Percentiles rank a stretch among this genome's conserved stretches.
Conservation (phyloP, 2,888 invertebrate species). For the Dynastes tityus region DNA sequence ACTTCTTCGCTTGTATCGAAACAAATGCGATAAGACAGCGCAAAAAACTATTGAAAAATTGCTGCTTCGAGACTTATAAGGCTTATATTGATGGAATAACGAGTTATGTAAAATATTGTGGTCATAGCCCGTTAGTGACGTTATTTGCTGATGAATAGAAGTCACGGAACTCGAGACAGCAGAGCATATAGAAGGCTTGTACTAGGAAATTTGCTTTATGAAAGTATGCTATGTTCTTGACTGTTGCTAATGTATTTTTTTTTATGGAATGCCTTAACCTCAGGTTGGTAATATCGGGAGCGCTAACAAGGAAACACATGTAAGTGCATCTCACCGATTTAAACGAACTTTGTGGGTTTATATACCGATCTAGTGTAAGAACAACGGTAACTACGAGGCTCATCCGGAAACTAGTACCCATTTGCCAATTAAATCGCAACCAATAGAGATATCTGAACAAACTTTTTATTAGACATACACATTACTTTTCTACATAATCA, state of each 20-base stretch:
- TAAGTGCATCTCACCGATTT: too few species aligned
- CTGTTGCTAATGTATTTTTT: neutral
- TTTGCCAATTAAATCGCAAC: too few species aligned
- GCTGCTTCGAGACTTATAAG: neutral
- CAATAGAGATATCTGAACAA: too few species aligned
- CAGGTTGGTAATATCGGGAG: neutral
- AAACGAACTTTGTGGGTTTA: too few species aligned
- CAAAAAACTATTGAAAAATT: neutral
- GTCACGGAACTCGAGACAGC: neutral
- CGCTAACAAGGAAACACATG: neutral
- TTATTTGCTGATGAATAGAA: constrained; percentile 4
- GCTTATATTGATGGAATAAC: neutral
- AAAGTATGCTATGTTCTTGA: neutral
- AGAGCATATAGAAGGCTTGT: neutral
- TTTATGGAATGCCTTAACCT: neutral
- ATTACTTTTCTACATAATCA: too few species aligned
- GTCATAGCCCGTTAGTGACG: constrained; percentile 2
- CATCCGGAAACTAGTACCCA: too few species aligned
- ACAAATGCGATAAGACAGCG: neutral
- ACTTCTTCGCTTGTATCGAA: neutral
- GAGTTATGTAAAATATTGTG: neutral
- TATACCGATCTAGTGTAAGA: too few species aligned
- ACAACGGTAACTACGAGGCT: too few species aligned
- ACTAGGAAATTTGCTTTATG: neutral
- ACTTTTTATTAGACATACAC: too few species aligned